These are phyloP conservation scores for Rhodeus uyekii DNA, from an alignment of 2,797 vertebrate genomes.

Conservation along the genomic window DNA sequence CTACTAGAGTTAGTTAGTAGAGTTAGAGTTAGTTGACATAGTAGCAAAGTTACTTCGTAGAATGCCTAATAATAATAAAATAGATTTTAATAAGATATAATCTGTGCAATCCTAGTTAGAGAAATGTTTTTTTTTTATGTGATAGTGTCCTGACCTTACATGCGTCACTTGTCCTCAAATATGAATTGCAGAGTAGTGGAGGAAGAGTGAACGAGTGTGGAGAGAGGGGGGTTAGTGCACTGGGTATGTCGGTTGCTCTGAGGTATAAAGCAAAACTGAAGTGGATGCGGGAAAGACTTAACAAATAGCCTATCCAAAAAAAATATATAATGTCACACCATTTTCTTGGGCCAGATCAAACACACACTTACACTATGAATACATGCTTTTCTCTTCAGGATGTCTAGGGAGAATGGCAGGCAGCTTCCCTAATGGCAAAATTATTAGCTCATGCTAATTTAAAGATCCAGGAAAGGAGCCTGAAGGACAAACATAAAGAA, in stretches of 20 bases:
- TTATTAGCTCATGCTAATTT: constrained; percentile 66
- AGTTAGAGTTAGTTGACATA: neutral
- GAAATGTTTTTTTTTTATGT: neutral
- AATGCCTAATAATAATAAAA: neutral
- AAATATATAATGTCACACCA: neutral
- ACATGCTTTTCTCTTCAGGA: constrained; percentile 30
- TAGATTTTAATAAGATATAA: neutral
- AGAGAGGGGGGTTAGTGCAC: constrained; percentile 3
- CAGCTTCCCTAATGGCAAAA: constrained; percentile 70
- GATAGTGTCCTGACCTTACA: constrained; percentile 8
- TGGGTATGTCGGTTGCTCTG: constrained; percentile 10
- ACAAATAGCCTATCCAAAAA: constrained; percentile 31
- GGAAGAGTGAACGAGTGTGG: neutral
- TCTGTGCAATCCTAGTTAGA: neutral
- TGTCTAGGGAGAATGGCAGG: constrained; percentile 35
- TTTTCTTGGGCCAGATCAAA: constrained; percentile 29
- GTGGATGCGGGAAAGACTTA: neutral
- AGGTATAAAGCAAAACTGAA: constrained; percentile 2
- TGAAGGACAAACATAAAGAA: constrained; percentile 58
- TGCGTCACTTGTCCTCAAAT: constrained; percentile 14
- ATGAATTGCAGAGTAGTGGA: constrained; percentile 16
- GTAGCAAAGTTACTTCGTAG: neutral
- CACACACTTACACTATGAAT: constrained; percentile 16
- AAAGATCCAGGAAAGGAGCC: constrained; percentile 66
- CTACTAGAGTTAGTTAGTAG: neutral